Evolutionary conservation across 2,888 invertebrate genomes (phyloP), one percentile per base, ranked within the genome.

Genomic region (Agrochola lota): DNA sequence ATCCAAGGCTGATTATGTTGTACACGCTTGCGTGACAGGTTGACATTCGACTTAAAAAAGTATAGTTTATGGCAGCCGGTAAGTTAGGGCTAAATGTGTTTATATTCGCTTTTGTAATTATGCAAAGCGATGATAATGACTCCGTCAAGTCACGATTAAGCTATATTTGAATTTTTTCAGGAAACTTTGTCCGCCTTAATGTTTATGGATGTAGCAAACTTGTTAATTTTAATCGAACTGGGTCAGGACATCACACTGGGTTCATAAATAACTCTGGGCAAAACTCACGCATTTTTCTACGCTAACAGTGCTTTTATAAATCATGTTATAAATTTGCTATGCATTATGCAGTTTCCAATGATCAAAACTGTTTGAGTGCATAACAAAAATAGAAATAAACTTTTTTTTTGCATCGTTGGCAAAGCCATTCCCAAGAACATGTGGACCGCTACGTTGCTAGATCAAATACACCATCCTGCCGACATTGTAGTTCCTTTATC

Each of bases 381-480:
- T 62, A 84, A 90, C 83, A 92, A 90, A 85, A 91, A 88, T 84
- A 92, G 91, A 93, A 88, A 93, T 91, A 94, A 93, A 91, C 89
- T 91, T 96, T 96, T 96, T 43, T 96, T 96, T 95, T 95, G 96
- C 96, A 96, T 94, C 93, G 92, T 93, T 94, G 93, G 94, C 94
- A 90, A 95, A 94, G 95, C 95, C 91, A 95, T 96, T 96, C 96
- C 95, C 95, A 94, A 94, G 95, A 96, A 95, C 96, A 96, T 96
- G 95, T 96, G 96, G 95, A 95, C 94, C 95, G 96, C 96, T 96
- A 95, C 95, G 95, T 95, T 93, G 95, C 94, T 95, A 95, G 96
- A 95, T 96, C 95, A 96, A 96, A 96, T 94, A 96, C 95, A 95
- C 95, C 95, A 95, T 96, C 95, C 95, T 95, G 95, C 94, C 94